These are phyloP conservation scores for Tadarida brasiliensis DNA, from an alignment of 2,797 vertebrate species.

Conservation along the genomic window DNA sequence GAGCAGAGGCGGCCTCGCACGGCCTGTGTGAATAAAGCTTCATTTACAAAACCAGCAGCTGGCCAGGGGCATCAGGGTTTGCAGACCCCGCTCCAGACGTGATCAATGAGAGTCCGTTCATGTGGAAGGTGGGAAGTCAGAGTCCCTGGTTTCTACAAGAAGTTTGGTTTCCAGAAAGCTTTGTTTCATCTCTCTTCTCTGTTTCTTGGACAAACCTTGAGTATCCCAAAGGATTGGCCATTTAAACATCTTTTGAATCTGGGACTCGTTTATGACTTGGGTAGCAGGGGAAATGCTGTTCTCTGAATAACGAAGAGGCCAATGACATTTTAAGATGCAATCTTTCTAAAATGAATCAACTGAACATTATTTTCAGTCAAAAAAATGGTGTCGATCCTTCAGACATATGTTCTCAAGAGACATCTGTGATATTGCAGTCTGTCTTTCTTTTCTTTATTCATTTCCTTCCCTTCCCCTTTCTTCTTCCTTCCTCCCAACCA, in stretches of 20 bases:
- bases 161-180: slow-evolving; percentile 11
- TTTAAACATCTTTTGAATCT: not conserved
- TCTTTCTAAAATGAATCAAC: not conserved
- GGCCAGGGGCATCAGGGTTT: not conserved
- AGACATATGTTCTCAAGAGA: slow-evolving; percentile 16
- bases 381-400: not conserved
- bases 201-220: slow-evolving; percentile 1
- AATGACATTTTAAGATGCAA: not conserved
- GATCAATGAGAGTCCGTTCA: not conserved
- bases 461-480: no score
- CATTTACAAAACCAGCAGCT: not conserved
- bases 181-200: not conserved
- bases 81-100: not conserved
- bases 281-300: not conserved
- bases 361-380: not conserved
- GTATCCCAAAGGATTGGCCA: not conserved
- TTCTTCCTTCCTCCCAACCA: no score
- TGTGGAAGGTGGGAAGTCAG: not conserved
- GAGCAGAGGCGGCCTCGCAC: not conserved
- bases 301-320: not conserved
- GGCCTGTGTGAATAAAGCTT: not conserved
- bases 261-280: not conserved
- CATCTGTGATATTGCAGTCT: not conserved
- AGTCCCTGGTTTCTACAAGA: not conserved
- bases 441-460: not conserved